Base-by-base conservation (phyloP, 2,113 vertebrate species). In the Phainopepla nitens region DNA sequence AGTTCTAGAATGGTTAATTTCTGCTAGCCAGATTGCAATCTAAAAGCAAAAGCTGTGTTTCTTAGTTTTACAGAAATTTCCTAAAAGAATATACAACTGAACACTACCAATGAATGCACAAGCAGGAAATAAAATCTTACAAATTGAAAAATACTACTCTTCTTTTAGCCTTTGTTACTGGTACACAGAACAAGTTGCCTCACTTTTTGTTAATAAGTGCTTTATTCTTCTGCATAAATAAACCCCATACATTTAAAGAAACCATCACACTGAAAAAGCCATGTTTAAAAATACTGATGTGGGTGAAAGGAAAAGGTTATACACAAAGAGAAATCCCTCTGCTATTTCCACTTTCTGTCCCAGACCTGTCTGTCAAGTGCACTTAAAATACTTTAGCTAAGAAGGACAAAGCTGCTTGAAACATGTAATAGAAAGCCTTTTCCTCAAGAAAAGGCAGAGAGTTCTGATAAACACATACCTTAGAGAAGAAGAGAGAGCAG, bases 321-420 rank as follows among this genome's bases (percentile, higher is more conserved):
- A 39, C 2, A 24, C 3, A 2, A 42, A 62, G 0, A 89, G 33
- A 75, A 94, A 49, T 41, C 20, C 6, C 15, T 44, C 16, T 28
- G 24, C 15, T 4, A 5, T 51, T 77, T 39, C 10, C 13, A 11
- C 49, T 65, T 87, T 41, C 14, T 51, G 47, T 36, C 20, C 7
- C 20, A 41, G 6, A 41, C 3, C 3, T 0, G 0, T 13, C 13
- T 27, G 21, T 35, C 9, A 81, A 42, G 15, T 23, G 47, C 12
- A 41, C n/a, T 44, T 68, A 24, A 49, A 61, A 39, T n/a, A 49
- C 27, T 50, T 75, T 7, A 66, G 28, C 9, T 65, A 65, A 77
- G 27, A 64, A 83, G 19, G 25, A 29, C 29, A 91, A 88, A 62
- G 15, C 8, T 64, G 71, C 35, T 42, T 50, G 49, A 79, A 86